Evolutionary conservation across 2,113 vertebrate species (phyloP).

Genomic region (Rynchops niger): DNA sequence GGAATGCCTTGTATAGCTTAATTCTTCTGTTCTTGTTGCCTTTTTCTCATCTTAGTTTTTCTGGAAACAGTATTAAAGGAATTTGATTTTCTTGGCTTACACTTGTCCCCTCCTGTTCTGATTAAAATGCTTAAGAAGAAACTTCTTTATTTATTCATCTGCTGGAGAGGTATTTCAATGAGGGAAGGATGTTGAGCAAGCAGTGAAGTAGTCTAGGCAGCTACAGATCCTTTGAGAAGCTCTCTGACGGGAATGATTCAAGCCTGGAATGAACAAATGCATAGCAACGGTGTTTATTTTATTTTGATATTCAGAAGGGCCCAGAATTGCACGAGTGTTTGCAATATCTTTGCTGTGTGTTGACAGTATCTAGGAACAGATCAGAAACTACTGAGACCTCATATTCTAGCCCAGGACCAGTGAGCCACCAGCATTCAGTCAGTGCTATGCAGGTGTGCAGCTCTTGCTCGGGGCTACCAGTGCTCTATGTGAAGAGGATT

Average conservation of each 20-base stretch:
- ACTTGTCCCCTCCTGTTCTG: background rate
- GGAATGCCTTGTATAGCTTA: background rate
- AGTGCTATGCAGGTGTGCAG: fast-evolving
- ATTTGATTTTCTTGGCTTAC: background rate
- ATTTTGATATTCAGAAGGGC: background rate
- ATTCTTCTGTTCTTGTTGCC: background rate
- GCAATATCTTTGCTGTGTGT: background rate
- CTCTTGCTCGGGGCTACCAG: background rate
- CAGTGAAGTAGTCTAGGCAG: background rate
- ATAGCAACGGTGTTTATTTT: slow-evolving; percentile 34
- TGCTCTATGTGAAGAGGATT: fast-evolving
- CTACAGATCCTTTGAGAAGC: background rate
- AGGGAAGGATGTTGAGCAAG: slow-evolving; percentile 30
- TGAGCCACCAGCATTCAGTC: background rate
- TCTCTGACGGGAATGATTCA: background rate
- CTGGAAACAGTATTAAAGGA: background rate
- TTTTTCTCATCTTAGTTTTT: background rate
- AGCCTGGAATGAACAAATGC: background rate
- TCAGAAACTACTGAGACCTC: background rate
- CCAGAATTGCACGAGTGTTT: background rate
- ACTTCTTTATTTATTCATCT: slow-evolving; percentile 17
- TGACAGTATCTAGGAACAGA: background rate
- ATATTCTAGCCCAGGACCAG: background rate
- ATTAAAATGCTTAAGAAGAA: slow-evolving; percentile 1
- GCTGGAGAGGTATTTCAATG: background rate